Evolutionary conservation across 1,140 invertebrate genomes (phyloP).

Genomic region (Drosophila mayri): DNA sequence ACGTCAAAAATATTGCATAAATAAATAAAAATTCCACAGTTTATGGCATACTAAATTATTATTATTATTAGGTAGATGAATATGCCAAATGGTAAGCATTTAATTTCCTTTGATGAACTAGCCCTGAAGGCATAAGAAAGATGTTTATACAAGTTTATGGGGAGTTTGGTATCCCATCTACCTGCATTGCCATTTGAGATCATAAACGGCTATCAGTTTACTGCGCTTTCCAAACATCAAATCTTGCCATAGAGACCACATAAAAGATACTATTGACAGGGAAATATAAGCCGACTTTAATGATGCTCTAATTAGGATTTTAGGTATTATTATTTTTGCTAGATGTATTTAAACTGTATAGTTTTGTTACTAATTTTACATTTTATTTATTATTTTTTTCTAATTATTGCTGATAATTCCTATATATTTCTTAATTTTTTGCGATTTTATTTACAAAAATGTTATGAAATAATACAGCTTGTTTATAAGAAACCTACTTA

Average conservation of each 20-base stretch:
- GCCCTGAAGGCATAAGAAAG: constrained; percentile 28
- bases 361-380: background rate
- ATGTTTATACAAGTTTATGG: background rate
- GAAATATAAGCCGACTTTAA: background rate
- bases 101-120: constrained; percentile 63
- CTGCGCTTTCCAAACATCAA: constrained; percentile 63
- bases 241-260: constrained; percentile 29
- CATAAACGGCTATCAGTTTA: constrained; percentile 78
- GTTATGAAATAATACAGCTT: too few relatives aligned
- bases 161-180: constrained; percentile 33
- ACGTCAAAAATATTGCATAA: background rate
- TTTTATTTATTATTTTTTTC: background rate
- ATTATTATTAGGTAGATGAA: constrained; percentile 29
- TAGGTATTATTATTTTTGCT: background rate
- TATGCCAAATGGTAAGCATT: constrained; percentile 39
- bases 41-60: background rate
- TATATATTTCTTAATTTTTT: background rate
- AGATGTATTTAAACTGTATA: too few relatives aligned
- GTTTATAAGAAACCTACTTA: too few relatives aligned
- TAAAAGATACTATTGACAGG: background rate
- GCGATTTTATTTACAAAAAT: background rate
- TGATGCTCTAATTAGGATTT: background rate
- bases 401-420: background rate
- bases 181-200: constrained; percentile 76
- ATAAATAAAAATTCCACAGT: background rate